Conservation (phyloP, 2,888 invertebrate species). For the Laothoe populi region DNA sequence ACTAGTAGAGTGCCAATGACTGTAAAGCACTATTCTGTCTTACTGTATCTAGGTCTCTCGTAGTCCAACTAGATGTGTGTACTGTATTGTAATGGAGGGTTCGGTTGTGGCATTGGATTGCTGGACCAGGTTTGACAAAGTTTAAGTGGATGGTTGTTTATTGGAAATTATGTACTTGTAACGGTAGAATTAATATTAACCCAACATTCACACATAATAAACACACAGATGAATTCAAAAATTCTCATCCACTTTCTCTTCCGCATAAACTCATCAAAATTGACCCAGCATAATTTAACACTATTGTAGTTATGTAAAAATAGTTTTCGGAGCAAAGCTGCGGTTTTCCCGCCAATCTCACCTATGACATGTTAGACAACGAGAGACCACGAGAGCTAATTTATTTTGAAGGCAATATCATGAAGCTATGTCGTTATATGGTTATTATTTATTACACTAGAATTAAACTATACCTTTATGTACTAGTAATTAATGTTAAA, state of each 20-base stretch:
- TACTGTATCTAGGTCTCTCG: conserved; percentile 29
- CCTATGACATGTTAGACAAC: not conserved
- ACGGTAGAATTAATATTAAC: too few relatives aligned
- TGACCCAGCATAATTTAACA: not conserved
- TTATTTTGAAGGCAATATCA: conserved; percentile 58
- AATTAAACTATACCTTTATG: conserved; percentile 2
- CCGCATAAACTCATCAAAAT: not conserved
- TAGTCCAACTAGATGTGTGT: conserved; percentile 3
- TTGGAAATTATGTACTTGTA: too few relatives aligned
- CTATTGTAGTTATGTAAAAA: conserved; percentile 16
- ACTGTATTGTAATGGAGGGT: conserved; percentile 18
- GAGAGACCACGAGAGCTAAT: conserved; percentile 28
- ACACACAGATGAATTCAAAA: not conserved
- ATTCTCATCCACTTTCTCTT: not conserved
- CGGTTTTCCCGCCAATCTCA: conserved; percentile 2
- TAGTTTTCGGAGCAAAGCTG: not conserved
- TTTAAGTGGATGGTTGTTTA: not conserved
- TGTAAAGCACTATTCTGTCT: conserved; percentile 31
- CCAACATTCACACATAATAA: too few relatives aligned
- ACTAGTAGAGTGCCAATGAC: conserved; percentile 51
- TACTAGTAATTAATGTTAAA: conserved; percentile 3
- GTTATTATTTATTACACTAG: conserved; percentile 30
- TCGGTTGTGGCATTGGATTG: not conserved
- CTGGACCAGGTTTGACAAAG: conserved; percentile 4
- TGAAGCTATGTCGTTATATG: conserved; percentile 45